Evolutionary conservation across 2,797 vertebrate genomes (phyloP).

Genomic region (Tinamus major): DNA sequence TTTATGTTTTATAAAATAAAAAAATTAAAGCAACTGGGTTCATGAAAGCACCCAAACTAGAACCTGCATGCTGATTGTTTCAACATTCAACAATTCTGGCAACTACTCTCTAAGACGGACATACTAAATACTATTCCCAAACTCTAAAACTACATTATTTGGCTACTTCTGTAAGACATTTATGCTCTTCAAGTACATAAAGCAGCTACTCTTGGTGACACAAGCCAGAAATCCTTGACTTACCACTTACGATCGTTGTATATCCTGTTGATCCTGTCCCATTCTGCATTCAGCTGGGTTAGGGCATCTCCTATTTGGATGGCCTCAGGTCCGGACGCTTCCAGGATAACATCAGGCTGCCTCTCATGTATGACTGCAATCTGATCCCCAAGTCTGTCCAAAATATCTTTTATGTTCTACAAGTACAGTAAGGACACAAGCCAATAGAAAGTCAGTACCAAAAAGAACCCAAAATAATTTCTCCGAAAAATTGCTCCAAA

Average conservation of each 20-base stretch:
- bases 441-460: background rate
- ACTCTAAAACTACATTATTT: background rate
- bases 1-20: background rate
- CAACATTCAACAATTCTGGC: background rate
- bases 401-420: constrained; percentile 89
- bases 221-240: constrained; percentile 23
- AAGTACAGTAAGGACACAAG: constrained; percentile 31
- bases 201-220: background rate
- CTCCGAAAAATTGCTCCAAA: background rate
- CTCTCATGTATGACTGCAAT: constrained; percentile 88
- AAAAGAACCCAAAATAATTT: background rate
- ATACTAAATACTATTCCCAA: background rate
- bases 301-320: constrained; percentile 88
- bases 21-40: background rate
- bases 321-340: constrained; percentile 88
- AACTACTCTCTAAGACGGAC: background rate
- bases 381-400: constrained; percentile 90
- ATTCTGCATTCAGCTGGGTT: constrained; percentile 90
- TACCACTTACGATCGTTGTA: constrained; percentile 93
- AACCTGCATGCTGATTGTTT: background rate
- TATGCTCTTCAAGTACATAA: background rate
- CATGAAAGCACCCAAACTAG: background rate
- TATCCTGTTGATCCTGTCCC: constrained; percentile 93
- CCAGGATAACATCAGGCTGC: constrained; percentile 89
- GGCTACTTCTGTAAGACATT: background rate